Evolutionary conservation across 2,888 invertebrate genomes (phyloP), one percentile per base, ranked within the genome.

Genomic region (Tetrapedia diversipes): DNA sequence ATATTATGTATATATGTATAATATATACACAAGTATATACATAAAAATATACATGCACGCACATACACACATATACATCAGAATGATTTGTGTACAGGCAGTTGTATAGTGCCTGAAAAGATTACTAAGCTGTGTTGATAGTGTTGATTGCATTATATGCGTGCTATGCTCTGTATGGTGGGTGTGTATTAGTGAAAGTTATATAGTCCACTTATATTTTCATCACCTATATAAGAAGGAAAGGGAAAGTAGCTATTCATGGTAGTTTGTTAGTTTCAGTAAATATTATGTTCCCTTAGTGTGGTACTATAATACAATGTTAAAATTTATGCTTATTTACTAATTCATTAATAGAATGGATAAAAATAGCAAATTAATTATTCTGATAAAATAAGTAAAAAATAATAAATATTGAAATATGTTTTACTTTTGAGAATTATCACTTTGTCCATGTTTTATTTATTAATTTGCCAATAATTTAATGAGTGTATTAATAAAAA

Each of bases 121-220:
- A 86, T 86, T 85, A 82, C 80, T 82, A 80, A 86, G 74, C 83
- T 85, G 81, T 87, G 80, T 85, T 84, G 79, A 85, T 87, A 82
- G 86, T 86, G 79, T 87, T 89, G 86, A 84, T 83, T 88, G 86
- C 86, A 83, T 87, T 86, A 83, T 81, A 67, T 64, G 78, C 82
- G 80, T 75, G 78, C 72, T 80, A 79, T 80, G 80, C 69, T 79
- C 70, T 69, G 69, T 80, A 71, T 54, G 77, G 77, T 81, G 74
- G 71, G 69, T 75, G 60, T 72, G 72, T 80, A 72, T 69, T 81
- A 77, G 78, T 68, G 67, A 60, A 72, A 81, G 57, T 77, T 68
- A 74, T 74, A 64, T 72, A 60, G 70, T 77, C 53, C 70, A 79
- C 63, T 65, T 70, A 56, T 79, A 73, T 79, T 79, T 73, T 79